Evolutionary conservation across 2,888 invertebrate species (phyloP).

Genomic region (Drosophila demipolita): DNA sequence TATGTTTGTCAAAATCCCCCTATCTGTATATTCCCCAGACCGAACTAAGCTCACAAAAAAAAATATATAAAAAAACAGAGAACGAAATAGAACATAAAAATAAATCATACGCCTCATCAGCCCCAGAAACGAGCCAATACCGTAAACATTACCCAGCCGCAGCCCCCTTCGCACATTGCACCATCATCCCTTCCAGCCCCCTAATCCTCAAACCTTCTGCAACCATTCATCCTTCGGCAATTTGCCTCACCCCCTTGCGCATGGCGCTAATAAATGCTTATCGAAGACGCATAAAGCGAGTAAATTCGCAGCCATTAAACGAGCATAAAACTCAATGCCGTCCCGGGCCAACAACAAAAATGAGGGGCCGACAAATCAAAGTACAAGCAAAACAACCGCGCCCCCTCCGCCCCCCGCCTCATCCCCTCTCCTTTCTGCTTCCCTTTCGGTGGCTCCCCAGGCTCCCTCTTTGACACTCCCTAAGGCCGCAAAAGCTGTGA

Average conservation of each 20-base stretch:
- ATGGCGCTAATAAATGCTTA: constrained; percentile 80
- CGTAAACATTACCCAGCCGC: constrained; percentile 61
- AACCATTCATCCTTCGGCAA: background rate
- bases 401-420: background rate
- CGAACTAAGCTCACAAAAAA: constrained; percentile 8
- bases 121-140: constrained; percentile 72
- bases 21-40: constrained; percentile 45
- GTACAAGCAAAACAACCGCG: constrained; percentile 68
- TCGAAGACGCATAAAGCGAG: constrained; percentile 82
- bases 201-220: no score
- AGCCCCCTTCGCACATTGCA: constrained; percentile 9
- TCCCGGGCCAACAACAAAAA: constrained; percentile 49
- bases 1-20: constrained; percentile 52
- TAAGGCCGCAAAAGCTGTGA: constrained; percentile 66
- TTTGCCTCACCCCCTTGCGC: constrained; percentile 23
- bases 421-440: no score
- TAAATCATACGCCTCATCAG: constrained; percentile 79
- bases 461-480: constrained; percentile 42
- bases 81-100: constrained; percentile 69
- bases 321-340: constrained; percentile 79
- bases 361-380: constrained; percentile 74
- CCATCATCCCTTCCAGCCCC: background rate
- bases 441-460: background rate
- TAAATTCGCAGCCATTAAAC: constrained; percentile 82
- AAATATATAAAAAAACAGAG: constrained; percentile 3